Evolutionary conservation across 2,888 invertebrate genomes (phyloP).

Genomic region (Neelides folsomi): DNA sequence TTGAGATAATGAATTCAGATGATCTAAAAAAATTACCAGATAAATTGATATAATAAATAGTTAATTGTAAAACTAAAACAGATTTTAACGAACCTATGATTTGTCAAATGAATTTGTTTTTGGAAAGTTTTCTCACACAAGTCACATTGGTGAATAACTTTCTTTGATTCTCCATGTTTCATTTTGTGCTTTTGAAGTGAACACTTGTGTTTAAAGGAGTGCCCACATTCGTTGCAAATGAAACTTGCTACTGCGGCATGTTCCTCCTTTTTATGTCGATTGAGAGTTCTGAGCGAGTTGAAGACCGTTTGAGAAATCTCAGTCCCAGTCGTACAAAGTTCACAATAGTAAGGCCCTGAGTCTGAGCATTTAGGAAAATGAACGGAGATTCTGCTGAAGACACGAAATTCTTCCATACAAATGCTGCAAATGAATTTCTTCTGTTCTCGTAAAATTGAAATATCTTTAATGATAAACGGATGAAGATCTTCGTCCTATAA

Average conservation of each 20-base stretch:
- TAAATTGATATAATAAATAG: no score
- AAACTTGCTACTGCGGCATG: constrained; percentile 5
- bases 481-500: no score
- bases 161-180: constrained; percentile 1
- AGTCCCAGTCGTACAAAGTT: constrained; percentile 1
- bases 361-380: constrained; percentile 7
- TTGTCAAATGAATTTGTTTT: constrained; percentile 5
- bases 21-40: no score
- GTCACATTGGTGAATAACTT: constrained; percentile 5
- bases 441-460: neutral
- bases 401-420: constrained; percentile 7
- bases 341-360: constrained; percentile 9
- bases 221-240: constrained; percentile 8
- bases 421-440: constrained; percentile 9
- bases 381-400: constrained; percentile 2
- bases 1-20: no score
- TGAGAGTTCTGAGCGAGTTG: constrained; percentile 6
- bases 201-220: constrained; percentile 5
- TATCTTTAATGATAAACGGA: no score
- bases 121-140: constrained; percentile 5
- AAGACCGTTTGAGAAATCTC: neutral
- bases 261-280: constrained; percentile 2
- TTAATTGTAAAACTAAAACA: no score
- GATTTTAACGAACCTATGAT: neutral
- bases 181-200: constrained; percentile 9